Base-by-base conservation (phyloP, 2,113 vertebrate species). In the Plectropomus leopardus region DNA sequence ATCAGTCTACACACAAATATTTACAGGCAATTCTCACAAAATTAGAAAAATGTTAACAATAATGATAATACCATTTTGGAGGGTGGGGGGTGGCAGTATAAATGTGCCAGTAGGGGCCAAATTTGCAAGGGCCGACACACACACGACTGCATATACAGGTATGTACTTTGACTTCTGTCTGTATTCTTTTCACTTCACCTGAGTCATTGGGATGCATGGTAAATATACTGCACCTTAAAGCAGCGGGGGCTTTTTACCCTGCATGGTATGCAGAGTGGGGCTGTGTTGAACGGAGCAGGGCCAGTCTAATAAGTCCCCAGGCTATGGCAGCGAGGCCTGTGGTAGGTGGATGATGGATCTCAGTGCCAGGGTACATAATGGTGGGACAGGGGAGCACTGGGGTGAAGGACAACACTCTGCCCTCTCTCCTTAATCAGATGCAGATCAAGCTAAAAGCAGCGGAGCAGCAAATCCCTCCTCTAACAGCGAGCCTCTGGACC, bases 401-500 rank as follows among this genome's bases (percentile, higher is more conserved):
- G 97, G 97, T 98, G 97, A 99, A 99, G 97, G 97, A 98, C 97
- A 94, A 96, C 95, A 94, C 95, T 95, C 94, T 94, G 95, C 94
- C 95, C 94, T 93, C 90, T 89, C 84, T 90, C 91, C 92, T 93
- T 94, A 95, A 95, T 98, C 96, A 97, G 97, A 98, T 98, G 98
- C 97, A 99, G 97, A 99, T 98, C 96, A 97, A 96, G 95, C 92
- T 90, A 96, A 96, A 96, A 97, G 96, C 97, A 98, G 95, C 95
- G 92, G 96, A 98, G 97, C 97, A 98, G 98, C 97, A 99, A 97
- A 97, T 97, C 96, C 96, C 95, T 94, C 92, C 95, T 96, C 95
- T 95, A 95, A 94, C 94, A 85, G 85, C 63, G 34, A 94, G 92
- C 87, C 87, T 84, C 76, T 78, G 63, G 92, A 91, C 86, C 85